Evolutionary conservation across 2,888 invertebrate genomes (phyloP).

Genomic region (Paralinhomoeus sp.): DNA sequence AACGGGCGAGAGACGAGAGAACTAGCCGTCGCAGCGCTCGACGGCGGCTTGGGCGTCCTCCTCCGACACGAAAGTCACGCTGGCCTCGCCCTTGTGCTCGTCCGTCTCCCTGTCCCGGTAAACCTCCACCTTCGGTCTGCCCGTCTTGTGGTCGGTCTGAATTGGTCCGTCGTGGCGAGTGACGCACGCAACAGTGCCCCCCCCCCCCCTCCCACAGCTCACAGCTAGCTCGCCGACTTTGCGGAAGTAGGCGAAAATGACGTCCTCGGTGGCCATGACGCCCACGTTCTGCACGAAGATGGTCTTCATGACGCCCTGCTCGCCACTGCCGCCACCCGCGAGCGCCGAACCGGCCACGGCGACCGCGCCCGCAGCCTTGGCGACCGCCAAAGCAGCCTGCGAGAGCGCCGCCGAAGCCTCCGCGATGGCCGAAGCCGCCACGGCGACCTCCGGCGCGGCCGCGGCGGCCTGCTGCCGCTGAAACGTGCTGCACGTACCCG

Average conservation of each 20-base stretch:
- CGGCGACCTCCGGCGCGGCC: too few species aligned
- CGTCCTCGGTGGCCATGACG: slow-evolving; percentile 2
- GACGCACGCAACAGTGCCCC: too few species aligned
- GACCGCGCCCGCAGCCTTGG: too few species aligned
- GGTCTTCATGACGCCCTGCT: slow-evolving; percentile 15
- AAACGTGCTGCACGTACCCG: too few species aligned
- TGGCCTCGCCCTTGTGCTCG: slow-evolving; percentile 75
- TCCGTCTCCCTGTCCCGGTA: slow-evolving; percentile 88
- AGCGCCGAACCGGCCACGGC: too few species aligned
- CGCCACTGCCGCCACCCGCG: too few species aligned
- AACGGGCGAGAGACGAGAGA: not conserved
- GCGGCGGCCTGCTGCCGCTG: too few species aligned
- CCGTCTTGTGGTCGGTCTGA: slow-evolving; percentile 47
- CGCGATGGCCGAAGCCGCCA: too few species aligned
- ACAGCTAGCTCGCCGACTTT: not conserved
- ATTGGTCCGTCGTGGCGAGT: too few species aligned
- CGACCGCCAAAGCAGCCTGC: too few species aligned
- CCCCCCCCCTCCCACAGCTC: too few species aligned
- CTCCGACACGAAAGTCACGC: slow-evolving; percentile 86
- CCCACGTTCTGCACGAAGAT: slow-evolving; percentile 17
- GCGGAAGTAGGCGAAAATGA: slow-evolving; percentile 2
- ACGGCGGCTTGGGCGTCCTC: slow-evolving; percentile 85
- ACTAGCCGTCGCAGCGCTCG: slow-evolving; percentile 68
- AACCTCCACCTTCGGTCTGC: slow-evolving; percentile 88
- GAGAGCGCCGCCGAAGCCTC: too few species aligned